Conservation (phyloP, 2,113 vertebrate genomes). For the Psammodynastes pulverulentus region DNA sequence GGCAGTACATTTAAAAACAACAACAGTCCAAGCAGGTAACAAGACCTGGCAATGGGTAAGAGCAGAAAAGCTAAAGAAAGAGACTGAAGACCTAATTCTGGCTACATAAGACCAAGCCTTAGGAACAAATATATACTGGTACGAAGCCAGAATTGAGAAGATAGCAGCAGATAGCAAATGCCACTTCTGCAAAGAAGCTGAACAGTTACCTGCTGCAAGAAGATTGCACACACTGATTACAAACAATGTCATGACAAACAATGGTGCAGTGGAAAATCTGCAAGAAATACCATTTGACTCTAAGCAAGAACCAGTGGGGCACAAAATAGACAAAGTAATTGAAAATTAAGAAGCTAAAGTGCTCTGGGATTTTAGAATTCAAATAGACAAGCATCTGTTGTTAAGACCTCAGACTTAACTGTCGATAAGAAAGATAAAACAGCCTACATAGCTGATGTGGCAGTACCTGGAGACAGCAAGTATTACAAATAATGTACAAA, state of each 20-base stretch:
- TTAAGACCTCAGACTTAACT: not conserved
- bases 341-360: not conserved
- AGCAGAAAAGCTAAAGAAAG: not conserved
- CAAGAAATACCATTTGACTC: not conserved
- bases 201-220: not conserved
- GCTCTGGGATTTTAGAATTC: not conserved
- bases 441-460: not conserved
- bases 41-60: not conserved
- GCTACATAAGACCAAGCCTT: not conserved
- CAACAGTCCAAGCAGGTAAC: not conserved
- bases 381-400: not conserved
- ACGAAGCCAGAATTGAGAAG: not conserved
- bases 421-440: not conserved
- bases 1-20: too few species aligned
- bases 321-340: not conserved
- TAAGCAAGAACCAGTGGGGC: not conserved
- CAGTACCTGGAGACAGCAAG: not conserved
- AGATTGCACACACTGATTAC: not conserved
- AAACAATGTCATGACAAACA: not conserved
- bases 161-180: not conserved
- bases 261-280: not conserved
- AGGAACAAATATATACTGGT: not conserved
- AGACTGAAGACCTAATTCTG: not conserved
- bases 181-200: not conserved
- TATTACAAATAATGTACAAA: not conserved